Base-by-base conservation (phyloP, 2,113 vertebrate species). In the Pycnonotus jocosus region DNA sequence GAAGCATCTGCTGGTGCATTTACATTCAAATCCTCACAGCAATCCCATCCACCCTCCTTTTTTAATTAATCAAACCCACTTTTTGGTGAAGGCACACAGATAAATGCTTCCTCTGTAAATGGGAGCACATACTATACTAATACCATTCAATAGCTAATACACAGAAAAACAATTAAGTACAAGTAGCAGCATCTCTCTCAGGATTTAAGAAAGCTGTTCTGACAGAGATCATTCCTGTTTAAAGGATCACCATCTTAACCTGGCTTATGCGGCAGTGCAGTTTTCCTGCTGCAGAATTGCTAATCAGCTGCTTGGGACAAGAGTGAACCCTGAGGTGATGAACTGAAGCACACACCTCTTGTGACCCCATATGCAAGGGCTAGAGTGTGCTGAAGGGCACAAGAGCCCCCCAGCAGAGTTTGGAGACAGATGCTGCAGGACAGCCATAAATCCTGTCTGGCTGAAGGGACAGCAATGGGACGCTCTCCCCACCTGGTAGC, bases 1-100 rank as follows among this genome's bases (percentile, higher is more conserved):
- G 90, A 92, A 95, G 93, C 90, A 97, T 96, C 95, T 96, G 94
- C 92, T 97, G 80, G 76, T 83, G 73, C 88, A 95, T 95, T 96
- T 95, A 92, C 88, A 95, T 93, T 94, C 85, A 97, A 97, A 96
- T 93, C 96, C 90, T 93, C 87, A 33, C 58, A 90, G 96, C 94
- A 95, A 86, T 93, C 84, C 62, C 78, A 89, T 95, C 93, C 77
- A 0, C 25, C 54, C 84, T 95, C 77, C 62, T 71, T 93, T 93
- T 90, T 88, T 95, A 97, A 95, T 97, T 96, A 97, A 95, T 92
- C 81, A 81, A 90, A 65, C 47, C 40, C 83, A 40, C 56, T 92
- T 95, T 95, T 94, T 94, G 74, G 57, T 94, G 62, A 91, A 94
- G 62, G 60, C 37, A 57, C 54, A 92, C 14, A 95, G 90, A 95